Conservation (phyloP, 2,888 invertebrate species). For the Colletes collaris region DNA sequence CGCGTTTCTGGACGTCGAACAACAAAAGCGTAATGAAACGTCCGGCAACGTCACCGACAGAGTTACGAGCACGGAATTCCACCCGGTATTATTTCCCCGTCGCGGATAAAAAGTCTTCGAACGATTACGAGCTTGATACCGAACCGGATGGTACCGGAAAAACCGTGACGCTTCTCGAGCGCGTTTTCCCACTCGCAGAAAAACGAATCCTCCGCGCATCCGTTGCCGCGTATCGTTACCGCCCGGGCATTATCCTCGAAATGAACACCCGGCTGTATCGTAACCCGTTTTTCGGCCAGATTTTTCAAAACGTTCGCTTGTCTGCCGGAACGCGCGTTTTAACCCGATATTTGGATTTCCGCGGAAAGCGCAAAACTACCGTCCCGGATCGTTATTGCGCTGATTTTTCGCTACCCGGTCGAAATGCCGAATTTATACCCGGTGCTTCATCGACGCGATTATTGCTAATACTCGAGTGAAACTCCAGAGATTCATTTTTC, state of each 20-base stretch:
- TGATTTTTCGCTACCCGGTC: too few species aligned
- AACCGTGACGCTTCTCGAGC: slow-evolving; percentile 2
- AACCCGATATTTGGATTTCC: neutral
- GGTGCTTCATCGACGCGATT: neutral
- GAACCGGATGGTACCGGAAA: neutral
- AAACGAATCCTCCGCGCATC: slow-evolving; percentile 9
- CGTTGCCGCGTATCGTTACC: slow-evolving; percentile 30
- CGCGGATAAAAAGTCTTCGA: slow-evolving; percentile 39
- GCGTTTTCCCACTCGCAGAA: slow-evolving; percentile 4
- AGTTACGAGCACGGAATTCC: slow-evolving; percentile 49
- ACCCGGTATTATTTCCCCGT: slow-evolving; percentile 38
- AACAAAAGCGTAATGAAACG: slow-evolving; percentile 60
- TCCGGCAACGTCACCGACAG: slow-evolving; percentile 50
- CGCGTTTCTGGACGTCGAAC: slow-evolving; percentile 14
- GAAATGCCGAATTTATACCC: too few species aligned
- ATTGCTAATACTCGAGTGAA: too few species aligned
- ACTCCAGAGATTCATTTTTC: too few species aligned
- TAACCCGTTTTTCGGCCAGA: slow-evolving; percentile 5
- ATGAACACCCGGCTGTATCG: slow-evolving; percentile 17
- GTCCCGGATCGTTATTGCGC: neutral
- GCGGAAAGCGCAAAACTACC: neutral
- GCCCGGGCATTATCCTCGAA: slow-evolving; percentile 18
- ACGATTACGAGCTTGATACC: slow-evolving; percentile 24
- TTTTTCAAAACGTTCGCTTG: slow-evolving; percentile 6
- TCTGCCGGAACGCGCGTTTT: neutral